A percentile compares a stretch with the other conserved stretches of the same genome.
Conservation (phyloP, 2,888 invertebrate species). For the Taenaris catops region DNA sequence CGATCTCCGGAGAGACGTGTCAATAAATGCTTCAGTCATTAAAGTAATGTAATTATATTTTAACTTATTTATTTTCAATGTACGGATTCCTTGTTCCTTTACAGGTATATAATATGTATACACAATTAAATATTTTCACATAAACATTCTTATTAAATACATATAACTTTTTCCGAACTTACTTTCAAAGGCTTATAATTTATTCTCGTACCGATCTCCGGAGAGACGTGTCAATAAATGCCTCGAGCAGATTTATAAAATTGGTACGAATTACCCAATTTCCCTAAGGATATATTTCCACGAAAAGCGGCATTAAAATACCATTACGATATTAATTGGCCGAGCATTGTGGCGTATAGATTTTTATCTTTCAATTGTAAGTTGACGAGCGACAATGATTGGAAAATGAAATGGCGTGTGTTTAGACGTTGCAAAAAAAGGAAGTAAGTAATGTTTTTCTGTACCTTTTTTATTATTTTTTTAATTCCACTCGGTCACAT, state of each 20-base stretch:
- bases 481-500: no score
- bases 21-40: constrained; percentile 28
- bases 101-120: no score
- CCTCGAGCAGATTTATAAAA: constrained; percentile 26
- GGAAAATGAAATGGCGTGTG: neutral
- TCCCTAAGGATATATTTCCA: constrained; percentile 24
- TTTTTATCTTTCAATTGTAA: constrained; percentile 11
- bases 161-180: no score
- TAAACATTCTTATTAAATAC: no score
- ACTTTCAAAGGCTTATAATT: no score
- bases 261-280: constrained; percentile 24
- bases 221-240: constrained; percentile 29
- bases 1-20: constrained; percentile 27
- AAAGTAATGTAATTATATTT: no score
- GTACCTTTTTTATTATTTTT: no score
- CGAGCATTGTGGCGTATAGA: constrained; percentile 3
- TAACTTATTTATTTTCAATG: no score
- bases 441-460: no score
- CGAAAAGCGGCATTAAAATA: constrained; percentile 18
- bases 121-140: no score
- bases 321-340: constrained; percentile 15
- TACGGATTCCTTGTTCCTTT: no score
- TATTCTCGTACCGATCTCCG: constrained; percentile 24
- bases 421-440: constrained; percentile 1
- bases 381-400: constrained; percentile 1